These are phyloP conservation scores for Xylocampa areola DNA, from an alignment of 2,888 invertebrate species.

Conservation along the genomic window DNA sequence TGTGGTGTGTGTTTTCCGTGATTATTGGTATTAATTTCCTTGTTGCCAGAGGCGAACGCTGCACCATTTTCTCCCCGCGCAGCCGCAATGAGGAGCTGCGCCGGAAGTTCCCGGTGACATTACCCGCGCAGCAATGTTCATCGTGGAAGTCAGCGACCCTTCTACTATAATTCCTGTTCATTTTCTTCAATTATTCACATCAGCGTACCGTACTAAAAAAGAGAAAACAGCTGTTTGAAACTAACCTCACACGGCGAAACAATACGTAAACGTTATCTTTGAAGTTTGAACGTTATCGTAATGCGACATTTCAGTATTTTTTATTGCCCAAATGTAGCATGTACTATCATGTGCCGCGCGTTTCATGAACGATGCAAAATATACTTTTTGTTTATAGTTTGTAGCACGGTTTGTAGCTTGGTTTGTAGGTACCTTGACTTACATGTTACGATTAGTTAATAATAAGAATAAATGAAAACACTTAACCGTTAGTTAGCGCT, in stretches of 20 bases:
- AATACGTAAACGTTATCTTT: too few species aligned
- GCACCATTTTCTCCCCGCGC: conserved; percentile 91
- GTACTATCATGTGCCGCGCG: conserved; percentile 26
- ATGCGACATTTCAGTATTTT: conserved; percentile 43
- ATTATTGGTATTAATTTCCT: conserved; percentile 90
- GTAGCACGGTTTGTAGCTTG: too few species aligned
- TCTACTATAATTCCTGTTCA: conserved; percentile 83
- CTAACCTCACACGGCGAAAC: conserved; percentile 42
- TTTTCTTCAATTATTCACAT: conserved; percentile 84
- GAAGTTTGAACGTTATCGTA: conserved; percentile 41
- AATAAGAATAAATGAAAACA: too few species aligned
- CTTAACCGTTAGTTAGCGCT: too few species aligned
- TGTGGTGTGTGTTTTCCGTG: conserved; percentile 90
- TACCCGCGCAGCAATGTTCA: conserved; percentile 87
- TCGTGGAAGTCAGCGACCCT: conserved; percentile 84
- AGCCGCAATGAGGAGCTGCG: conserved; percentile 92
- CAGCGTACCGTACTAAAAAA: conserved; percentile 79
- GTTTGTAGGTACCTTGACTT: too few species aligned
- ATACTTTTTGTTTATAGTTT: too few species aligned
- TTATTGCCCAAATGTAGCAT: conserved; percentile 16
- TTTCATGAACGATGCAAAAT: too few species aligned
- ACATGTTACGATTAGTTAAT: too few species aligned
- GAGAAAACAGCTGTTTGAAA: conserved; percentile 75
- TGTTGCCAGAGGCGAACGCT: conserved; percentile 87
- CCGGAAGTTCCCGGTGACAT: conserved; percentile 89